Base-by-base conservation (phyloP, 2,797 vertebrate species). In the Sciurus carolinensis region DNA sequence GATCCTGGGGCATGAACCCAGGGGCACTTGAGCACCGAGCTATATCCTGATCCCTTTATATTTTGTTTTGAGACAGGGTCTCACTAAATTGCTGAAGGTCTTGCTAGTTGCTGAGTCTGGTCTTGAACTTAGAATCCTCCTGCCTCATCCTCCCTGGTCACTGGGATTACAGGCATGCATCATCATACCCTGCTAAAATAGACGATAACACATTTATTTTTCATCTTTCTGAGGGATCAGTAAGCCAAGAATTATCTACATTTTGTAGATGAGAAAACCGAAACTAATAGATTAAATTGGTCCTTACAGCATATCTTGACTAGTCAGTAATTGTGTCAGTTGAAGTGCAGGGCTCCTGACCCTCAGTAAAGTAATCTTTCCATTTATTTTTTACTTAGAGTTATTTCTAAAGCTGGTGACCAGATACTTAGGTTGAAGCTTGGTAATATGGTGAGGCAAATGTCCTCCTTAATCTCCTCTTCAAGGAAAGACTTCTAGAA, bases 391-490 rank as follows among this genome's bases (percentile, higher is more conserved):
- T 12, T 84, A 39, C 76, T 95, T 71, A 86, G 87, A 83, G 76
- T 94, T 93, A 83, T 93, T 96, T 36, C 62, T 95, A 77, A 84
- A 62, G 66, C 87, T 66, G 42, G n/a, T 95, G 42, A 47, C 80
- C 69, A 75, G 62, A 75, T 66, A 50, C 87, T 96, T 93, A 82
- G 85, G 42, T 90, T 97, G 67, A 87, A 24, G 91, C 83, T 96
- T 90, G 71, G 72, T 93, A 77, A 95, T 54, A 39, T 62, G 64
- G 81, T 84, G 52, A 96, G 83, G 91, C 84, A 33, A 85, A 18
- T 96, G 91, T 96, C 89, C 85, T 97, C 83, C 81, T 95, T 97
- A 95, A 91, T 97, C 88, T 96, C 75, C 79, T 95, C 33, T 92
- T 95, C 94, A 83, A 84, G 15, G 75, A 92, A 96, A 92, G 90